Evolutionary conservation across 2,113 vertebrate species (phyloP).

Genomic region (Variabilichromis moorii): DNA sequence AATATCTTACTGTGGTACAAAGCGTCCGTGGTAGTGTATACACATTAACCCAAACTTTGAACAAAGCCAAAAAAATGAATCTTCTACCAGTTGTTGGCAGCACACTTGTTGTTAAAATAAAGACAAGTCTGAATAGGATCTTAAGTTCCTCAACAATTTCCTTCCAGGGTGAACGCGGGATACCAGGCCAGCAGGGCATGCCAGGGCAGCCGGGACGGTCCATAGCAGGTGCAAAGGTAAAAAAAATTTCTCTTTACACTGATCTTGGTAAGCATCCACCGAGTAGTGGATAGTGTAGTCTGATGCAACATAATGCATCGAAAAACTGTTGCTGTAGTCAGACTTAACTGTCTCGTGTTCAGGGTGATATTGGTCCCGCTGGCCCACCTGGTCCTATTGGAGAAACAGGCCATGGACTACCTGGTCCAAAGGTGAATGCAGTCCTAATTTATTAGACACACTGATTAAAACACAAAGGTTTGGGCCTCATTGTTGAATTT

Average conservation of each 20-base stretch:
- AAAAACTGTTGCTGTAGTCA: background rate
- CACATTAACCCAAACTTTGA: background rate
- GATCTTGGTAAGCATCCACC: background rate
- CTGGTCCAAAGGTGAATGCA: slow-evolving; percentile 80
- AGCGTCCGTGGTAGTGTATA: background rate
- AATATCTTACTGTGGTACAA: background rate
- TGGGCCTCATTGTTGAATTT: background rate
- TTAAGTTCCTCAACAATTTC: background rate
- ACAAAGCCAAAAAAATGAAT: background rate
- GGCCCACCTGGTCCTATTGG: slow-evolving; percentile 78
- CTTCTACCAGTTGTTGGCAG: background rate
- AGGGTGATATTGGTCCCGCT: slow-evolving; percentile 80
- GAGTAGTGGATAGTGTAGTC: background rate
- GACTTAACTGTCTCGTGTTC: background rate
- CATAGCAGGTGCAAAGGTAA: slow-evolving; percentile 83
- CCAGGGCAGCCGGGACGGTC: slow-evolving; percentile 79
- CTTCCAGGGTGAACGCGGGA: slow-evolving; percentile 82
- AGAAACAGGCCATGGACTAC: slow-evolving; percentile 82
- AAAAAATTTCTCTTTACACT: background rate
- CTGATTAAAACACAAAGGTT: background rate
- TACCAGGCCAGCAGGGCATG: slow-evolving; percentile 75
- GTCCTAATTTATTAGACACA: background rate
- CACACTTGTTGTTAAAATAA: background rate
- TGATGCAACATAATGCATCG: background rate
- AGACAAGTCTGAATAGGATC: background rate